Conservation (phyloP, 2,797 vertebrate genomes). For the Pseudochromis fuscus region DNA sequence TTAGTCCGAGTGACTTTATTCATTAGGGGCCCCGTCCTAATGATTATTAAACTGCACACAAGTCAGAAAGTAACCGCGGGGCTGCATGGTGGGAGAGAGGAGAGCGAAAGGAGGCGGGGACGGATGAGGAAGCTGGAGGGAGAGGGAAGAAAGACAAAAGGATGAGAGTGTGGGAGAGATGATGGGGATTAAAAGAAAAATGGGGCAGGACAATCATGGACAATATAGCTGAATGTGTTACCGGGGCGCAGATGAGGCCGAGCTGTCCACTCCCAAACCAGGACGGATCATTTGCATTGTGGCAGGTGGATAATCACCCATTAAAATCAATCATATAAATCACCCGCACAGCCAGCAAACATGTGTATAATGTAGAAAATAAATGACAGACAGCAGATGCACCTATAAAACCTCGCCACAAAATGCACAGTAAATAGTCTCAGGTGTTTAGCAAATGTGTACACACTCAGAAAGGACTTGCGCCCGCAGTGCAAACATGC, state of each 20-base stretch:
- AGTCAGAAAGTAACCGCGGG: slow-evolving; percentile 78
- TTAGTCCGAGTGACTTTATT: slow-evolving; percentile 86
- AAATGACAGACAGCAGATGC: slow-evolving; percentile 67
- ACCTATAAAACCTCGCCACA: slow-evolving; percentile 66
- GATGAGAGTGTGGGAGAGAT: slow-evolving; percentile 66
- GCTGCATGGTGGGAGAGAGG: slow-evolving; percentile 51
- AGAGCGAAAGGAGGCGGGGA: slow-evolving; percentile 28
- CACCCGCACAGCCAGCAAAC: slow-evolving; percentile 43
- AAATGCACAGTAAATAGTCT: slow-evolving; percentile 56
- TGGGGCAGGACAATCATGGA: slow-evolving; percentile 58
- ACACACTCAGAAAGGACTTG: slow-evolving; percentile 51
- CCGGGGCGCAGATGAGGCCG: slow-evolving; percentile 38
- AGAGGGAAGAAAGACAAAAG: slow-evolving; percentile 55
- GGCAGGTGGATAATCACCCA: slow-evolving; percentile 73
- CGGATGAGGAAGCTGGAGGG: slow-evolving; percentile 58
- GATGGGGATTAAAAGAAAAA: slow-evolving; percentile 68
- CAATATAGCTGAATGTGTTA: slow-evolving; percentile 39
- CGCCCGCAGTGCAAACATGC: slow-evolving; percentile 57
- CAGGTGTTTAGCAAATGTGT: slow-evolving; percentile 52
- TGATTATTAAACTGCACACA: slow-evolving; percentile 85
- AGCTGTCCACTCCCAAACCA: slow-evolving; percentile 52
- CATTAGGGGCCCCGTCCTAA: slow-evolving; percentile 81
- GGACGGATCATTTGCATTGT: slow-evolving; percentile 64
- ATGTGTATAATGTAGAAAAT: slow-evolving; percentile 54
- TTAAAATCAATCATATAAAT: slow-evolving; percentile 69